A percentile compares a stretch with the other conserved stretches of the same genome.
Conservation (phyloP, 2,797 vertebrate genomes). For the Pangasius krempfi region DNA sequence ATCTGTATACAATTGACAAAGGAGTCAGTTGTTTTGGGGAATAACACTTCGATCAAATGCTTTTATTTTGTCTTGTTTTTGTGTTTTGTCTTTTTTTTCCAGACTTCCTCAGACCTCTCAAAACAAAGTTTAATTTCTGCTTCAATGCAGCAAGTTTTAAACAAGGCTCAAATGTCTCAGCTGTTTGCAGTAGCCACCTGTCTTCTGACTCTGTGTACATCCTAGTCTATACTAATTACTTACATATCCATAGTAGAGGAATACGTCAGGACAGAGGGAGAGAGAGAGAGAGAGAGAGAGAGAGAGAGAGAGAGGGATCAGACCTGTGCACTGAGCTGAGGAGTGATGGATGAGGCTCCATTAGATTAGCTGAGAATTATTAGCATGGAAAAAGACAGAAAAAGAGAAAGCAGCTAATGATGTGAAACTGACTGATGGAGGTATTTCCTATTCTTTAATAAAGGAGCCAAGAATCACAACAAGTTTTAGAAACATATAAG, state of each 20-base stretch:
- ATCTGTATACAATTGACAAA: background rate
- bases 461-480: background rate
- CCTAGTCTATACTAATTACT: constrained; percentile 36
- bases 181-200: background rate
- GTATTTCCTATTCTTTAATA: constrained; percentile 6
- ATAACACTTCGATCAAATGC: background rate
- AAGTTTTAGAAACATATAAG: background rate
- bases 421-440: constrained; percentile 56
- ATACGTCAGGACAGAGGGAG: constrained; percentile 62
- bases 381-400: constrained; percentile 58
- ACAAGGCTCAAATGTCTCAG: constrained; percentile 13
- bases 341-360: constrained; percentile 72
- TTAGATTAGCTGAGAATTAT: constrained; percentile 73
- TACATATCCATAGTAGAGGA: constrained; percentile 58
- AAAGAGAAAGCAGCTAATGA: constrained; percentile 67
- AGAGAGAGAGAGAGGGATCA: constrained; percentile 59
- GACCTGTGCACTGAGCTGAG: constrained; percentile 70
- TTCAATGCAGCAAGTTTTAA: constrained; percentile 30
- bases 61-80: constrained; percentile 21
- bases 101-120: background rate
- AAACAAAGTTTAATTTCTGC: background rate
- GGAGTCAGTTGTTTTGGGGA: background rate
- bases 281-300: background rate
- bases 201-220: constrained; percentile 1
- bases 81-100: background rate